A percentile compares a stretch with the other conserved stretches of the same genome.
Evolutionary conservation across 2,888 invertebrate genomes (phyloP).

Genomic region (Iselma pallidipennis): DNA sequence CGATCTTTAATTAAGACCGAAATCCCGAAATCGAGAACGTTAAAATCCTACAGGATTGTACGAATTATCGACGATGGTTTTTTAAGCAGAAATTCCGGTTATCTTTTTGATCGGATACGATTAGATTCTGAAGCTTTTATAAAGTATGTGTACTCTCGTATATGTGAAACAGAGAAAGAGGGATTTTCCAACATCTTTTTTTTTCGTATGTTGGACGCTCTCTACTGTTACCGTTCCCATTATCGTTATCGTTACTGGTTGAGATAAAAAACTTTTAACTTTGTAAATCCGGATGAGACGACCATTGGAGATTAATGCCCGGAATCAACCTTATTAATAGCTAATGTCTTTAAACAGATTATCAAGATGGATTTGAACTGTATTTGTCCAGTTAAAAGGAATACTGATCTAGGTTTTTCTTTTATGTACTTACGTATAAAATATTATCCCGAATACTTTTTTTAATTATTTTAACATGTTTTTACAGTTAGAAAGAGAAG

Average conservation of each 20-base stretch:
- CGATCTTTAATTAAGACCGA: conserved; percentile 27
- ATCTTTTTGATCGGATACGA: conserved; percentile 35
- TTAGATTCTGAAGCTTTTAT: neutral
- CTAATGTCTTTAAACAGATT: conserved; percentile 33
- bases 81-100: conserved; percentile 33
- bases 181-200: neutral
- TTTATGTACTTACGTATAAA: neutral
- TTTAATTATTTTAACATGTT: too few species aligned
- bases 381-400: neutral
- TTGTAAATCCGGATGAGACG: neutral
- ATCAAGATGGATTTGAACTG: conserved; percentile 18
- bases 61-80: conserved; percentile 31
- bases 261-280: neutral
- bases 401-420: neutral
- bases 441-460: neutral
- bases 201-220: neutral
- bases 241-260: neutral
- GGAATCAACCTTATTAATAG: conserved; percentile 40
- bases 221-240: neutral
- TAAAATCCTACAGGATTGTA: conserved; percentile 27
- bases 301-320: neutral
- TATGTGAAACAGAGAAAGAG: neutral
- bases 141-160: neutral
- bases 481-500: too few species aligned
- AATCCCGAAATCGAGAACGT: conserved; percentile 16